Evolutionary conservation across 2,797 vertebrate genomes (phyloP).

Genomic region (Lepilemur ruficaudatus): DNA sequence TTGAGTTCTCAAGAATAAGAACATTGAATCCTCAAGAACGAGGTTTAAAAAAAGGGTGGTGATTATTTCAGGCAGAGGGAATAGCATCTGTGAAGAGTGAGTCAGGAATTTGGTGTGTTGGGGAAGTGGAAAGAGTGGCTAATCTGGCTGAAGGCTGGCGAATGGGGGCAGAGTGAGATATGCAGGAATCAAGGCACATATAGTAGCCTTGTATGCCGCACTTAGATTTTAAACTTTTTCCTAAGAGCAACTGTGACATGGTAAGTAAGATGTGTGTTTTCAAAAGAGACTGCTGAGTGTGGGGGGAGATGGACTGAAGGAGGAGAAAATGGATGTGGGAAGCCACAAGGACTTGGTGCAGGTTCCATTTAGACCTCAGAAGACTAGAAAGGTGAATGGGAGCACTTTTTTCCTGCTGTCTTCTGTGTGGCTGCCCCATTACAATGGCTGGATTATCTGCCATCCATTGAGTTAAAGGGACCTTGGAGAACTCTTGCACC

Average conservation of each 20-base stretch:
- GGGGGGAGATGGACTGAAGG: not conserved
- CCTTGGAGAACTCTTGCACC: not conserved
- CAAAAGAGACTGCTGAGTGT: not conserved
- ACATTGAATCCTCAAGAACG: not conserved
- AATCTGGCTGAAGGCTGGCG: not conserved
- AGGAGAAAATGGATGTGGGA: not conserved
- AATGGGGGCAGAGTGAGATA: not conserved
- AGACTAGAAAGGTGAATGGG: slow-evolving; percentile 21
- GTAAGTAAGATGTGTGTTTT: slow-evolving; percentile 55
- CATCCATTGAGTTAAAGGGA: not conserved
- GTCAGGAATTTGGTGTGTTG: not conserved
- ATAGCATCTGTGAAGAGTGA: not conserved
- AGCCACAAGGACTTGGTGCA: not conserved
- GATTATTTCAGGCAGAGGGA: not conserved
- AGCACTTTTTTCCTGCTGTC: not conserved
- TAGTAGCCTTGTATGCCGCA: not conserved
- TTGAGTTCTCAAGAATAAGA: not conserved
- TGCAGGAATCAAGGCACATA: not conserved
- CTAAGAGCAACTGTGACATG: not conserved
- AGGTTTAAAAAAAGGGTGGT: not conserved
- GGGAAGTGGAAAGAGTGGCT: not conserved
- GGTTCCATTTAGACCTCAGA: slow-evolving; percentile 32
- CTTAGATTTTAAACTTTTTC: slow-evolving; percentile 34
- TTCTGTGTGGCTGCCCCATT: not conserved
- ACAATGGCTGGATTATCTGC: not conserved